These are phyloP conservation scores for Dasypus novemcinctus DNA, from an alignment of 2,113 vertebrate species.

Conservation along the genomic window DNA sequence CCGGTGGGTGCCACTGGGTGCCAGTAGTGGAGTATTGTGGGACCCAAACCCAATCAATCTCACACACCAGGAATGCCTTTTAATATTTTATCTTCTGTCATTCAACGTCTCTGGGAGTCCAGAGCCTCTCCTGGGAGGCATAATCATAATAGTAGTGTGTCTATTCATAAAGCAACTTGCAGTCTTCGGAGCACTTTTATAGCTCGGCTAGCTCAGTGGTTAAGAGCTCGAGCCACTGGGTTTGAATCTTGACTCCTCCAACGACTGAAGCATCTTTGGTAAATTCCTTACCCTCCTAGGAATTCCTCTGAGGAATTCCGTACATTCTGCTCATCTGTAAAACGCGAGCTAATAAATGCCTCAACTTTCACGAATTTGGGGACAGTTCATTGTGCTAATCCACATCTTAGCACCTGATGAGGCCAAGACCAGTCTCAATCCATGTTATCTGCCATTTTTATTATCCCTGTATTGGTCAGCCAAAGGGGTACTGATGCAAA, in stretches of 20 bases:
- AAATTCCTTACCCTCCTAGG: neutral
- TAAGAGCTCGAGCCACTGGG: neutral
- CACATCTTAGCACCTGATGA: neutral
- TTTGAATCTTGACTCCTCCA: neutral
- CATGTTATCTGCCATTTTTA: neutral
- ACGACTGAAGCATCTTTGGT: neutral
- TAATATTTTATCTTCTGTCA: neutral
- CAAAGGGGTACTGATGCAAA: too few species aligned
- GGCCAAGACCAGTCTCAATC: neutral
- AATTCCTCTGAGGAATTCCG: too few species aligned
- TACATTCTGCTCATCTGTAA: neutral
- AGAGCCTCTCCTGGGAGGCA: neutral
- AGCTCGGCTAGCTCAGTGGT: neutral
- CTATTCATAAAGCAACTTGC: neutral
- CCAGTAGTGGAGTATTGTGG: slow-evolving; percentile 62
- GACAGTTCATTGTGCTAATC: neutral
- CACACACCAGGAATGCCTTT: neutral
- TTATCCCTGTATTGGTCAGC: too few species aligned
- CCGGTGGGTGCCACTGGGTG: slow-evolving; percentile 65
- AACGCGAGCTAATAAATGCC: neutral
- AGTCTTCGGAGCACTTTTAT: neutral
- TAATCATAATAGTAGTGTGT: neutral
- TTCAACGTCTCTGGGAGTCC: neutral
- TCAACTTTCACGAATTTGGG: neutral
- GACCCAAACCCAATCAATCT: neutral